Conservation (phyloP, 1,140 invertebrate genomes). For the Zaprionus capensis region DNA sequence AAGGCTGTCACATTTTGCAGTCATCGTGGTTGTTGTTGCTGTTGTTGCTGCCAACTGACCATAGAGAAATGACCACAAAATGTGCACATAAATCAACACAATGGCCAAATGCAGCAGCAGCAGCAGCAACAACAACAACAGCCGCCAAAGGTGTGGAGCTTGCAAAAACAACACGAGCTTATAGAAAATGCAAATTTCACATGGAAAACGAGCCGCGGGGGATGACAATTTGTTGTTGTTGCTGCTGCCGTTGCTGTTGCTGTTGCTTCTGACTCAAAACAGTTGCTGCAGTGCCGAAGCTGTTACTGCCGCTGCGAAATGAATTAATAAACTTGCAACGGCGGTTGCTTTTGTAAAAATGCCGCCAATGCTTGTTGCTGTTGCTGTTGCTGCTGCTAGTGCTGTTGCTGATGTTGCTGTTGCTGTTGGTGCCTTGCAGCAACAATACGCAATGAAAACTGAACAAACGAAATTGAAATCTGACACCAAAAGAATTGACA, state of each 20-base stretch:
- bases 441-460: constrained; percentile 72
- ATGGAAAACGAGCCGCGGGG: constrained; percentile 79
- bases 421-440: constrained; percentile 63
- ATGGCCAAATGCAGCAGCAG: constrained; percentile 57
- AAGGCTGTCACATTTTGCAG: constrained; percentile 73
- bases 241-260: constrained; percentile 39
- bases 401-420: constrained; percentile 45
- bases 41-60: constrained; percentile 33
- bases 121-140: constrained; percentile 20
- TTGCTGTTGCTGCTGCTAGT: constrained; percentile 39
- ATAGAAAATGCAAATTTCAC: constrained; percentile 81
- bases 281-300: constrained; percentile 43
- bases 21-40: constrained; percentile 14
- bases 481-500: constrained; percentile 82
- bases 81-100: constrained; percentile 78
- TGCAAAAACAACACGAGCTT: constrained; percentile 39
- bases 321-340: constrained; percentile 82
- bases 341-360: constrained; percentile 76
- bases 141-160: constrained; percentile 59
- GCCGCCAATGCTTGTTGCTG: constrained; percentile 68
- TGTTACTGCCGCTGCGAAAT: constrained; percentile 57
- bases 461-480: constrained; percentile 80
- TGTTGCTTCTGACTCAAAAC: constrained; percentile 63
- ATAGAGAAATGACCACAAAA: constrained; percentile 77
- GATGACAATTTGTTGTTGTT: constrained; percentile 73